Evolutionary conservation across 2,888 invertebrate species (phyloP), one percentile per base, ranked within the genome.

Genomic region (Erebia epiphron): DNA sequence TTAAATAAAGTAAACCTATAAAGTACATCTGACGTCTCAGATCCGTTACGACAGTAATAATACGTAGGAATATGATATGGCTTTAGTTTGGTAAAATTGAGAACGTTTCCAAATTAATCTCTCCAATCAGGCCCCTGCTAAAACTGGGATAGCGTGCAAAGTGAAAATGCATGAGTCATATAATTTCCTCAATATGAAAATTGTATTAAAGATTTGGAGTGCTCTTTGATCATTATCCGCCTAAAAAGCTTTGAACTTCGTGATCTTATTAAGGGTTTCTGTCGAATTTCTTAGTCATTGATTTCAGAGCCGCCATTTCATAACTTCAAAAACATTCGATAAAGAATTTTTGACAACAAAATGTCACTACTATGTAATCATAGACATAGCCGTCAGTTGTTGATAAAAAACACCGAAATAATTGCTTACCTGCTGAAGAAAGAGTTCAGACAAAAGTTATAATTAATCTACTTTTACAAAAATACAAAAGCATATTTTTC

Each of bases 241-340:
- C 60, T 70, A 11, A 50, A 68, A 74, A 70, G 72, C 74, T 74
- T 72, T 74, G 68, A 70, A 72, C 70, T 77, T 74, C 70, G 73
- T 77, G 79, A 81, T 83, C 82, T 82, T 82, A 86, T 86, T 84
- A 75, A 75, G 69, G 67, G 62, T 26, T 69, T 49, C 60, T 58
- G 58, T 71, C 75, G 58, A 78, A 80, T 79, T 78, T 79, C 81
- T 82, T 84, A 80, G 79, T 80, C 78, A 76, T 77, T 75, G 75
- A 72, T 70, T 72, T 73, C 74, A 77, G 75, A 50, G 50, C 73
- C 64, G 67, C 66, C 77, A 68, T 75, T 63, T 63, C 2, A 14
- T 13, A 63, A 14, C n/a, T 35, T 35, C 5, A 35, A 50, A 63
- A 63, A 58, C 14, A 50, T 49, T 50, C 21, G 26, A 3, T 18